Conservation (phyloP, 2,797 vertebrate genomes). For the Girardinus metallicus region DNA sequence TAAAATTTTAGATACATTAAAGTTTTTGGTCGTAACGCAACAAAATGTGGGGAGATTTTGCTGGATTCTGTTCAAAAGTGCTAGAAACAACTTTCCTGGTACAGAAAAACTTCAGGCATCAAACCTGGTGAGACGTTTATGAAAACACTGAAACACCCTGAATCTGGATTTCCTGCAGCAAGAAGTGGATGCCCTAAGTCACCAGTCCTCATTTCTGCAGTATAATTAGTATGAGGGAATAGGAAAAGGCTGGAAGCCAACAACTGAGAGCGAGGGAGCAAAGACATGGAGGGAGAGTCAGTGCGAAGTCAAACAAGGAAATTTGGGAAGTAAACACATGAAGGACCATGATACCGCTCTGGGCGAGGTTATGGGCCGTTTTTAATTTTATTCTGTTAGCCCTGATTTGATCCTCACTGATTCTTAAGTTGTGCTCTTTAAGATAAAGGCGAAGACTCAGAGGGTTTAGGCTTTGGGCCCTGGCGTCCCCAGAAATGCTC, state of each 20-base stretch:
- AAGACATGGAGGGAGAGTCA: constrained; percentile 24
- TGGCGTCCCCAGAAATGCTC: constrained; percentile 43
- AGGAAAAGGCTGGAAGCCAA: constrained; percentile 30
- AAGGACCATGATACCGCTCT: constrained; percentile 41
- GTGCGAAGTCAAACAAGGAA: constrained; percentile 43
- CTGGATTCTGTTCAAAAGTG: neutral
- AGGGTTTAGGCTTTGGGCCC: constrained; percentile 28
- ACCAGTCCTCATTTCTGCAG: constrained; percentile 21
- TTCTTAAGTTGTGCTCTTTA: constrained; percentile 40
- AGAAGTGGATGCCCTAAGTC: constrained; percentile 49
- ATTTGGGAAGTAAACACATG: constrained; percentile 47
- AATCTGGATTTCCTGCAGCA: constrained; percentile 34
- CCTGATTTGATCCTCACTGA: constrained; percentile 51
- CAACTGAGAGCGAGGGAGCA: constrained; percentile 16
- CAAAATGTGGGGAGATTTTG: neutral
- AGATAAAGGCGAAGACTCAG: constrained; percentile 20
- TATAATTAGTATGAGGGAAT: constrained; percentile 46
- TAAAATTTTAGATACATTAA: neutral
- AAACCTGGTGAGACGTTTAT: constrained; percentile 55
- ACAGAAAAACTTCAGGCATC: constrained; percentile 48
- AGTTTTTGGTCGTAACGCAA: neutral
- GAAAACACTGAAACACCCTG: constrained; percentile 33
- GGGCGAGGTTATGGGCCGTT: constrained; percentile 54
- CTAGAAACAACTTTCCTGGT: constrained; percentile 7
- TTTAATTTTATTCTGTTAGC: constrained; percentile 59